Base-by-base conservation (phyloP, 1,140 invertebrate genomes). In the Leptopilina boulardi region DNA sequence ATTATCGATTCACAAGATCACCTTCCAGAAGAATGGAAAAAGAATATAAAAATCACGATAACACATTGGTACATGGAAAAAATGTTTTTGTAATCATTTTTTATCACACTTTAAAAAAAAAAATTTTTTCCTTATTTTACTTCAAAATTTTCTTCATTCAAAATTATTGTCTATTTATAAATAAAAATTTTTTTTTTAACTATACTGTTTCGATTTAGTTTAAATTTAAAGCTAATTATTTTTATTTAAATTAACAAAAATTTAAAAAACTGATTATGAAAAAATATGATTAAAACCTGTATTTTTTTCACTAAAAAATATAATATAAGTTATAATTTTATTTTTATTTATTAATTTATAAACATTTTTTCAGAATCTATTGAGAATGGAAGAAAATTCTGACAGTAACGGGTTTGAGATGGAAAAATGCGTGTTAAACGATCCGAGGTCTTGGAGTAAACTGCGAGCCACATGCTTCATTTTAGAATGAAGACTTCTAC, bases 361-460 rank as follows among this genome's bases (percentile, higher is more conserved):
- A 44, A 44, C 2, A n/a, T 15, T 44, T 8, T 44, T 44, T 8
- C 42, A 44, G 11, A n/a, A 44, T 42, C 9, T 3, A 42, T 42
- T 9, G 9, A 15, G 15, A 47, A 30, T 30, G 26, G 26, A 15
- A 4, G n/a, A 51, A 51, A 51, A n/a, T 51, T 51, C 3, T 5
- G 47, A 18, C 47, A 51, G n/a, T 51, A 51, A 51, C 47, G 15
- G n/a, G 2, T 38, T 51, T 51, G n/a, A n/a, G 13, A n/a, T 51
- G 47, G 8, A 51, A 51, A 44, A 51, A 51, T 51, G 18, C 47
- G 47, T 18, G 47, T 51, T 51, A 51, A 51, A 51, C 47, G n/a
- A 51, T 51, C 47, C 47, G 47, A 51, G 47, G n/a, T 51, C 47
- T 51, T 51, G 47, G 47, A 51, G n/a, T 51, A 51, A 51, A 51